Conservation (phyloP, 2,888 invertebrate species). For the Lithophane ornitopus region DNA sequence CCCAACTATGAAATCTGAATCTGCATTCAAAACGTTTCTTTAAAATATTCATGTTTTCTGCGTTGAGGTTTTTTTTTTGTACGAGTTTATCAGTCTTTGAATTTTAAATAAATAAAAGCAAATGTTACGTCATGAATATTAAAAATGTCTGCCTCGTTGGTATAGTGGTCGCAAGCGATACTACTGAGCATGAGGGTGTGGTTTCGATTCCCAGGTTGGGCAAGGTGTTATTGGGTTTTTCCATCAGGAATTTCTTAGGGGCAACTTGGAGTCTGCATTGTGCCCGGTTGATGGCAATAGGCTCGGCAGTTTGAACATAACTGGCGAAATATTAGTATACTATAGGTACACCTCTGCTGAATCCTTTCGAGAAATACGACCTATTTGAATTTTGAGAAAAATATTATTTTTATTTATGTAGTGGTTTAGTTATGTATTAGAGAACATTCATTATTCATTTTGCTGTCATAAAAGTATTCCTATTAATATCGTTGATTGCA, state of each 20-base stretch:
- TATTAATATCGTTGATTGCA: not conserved
- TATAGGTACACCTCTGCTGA: no score
- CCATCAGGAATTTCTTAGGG: no score
- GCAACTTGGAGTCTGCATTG: no score
- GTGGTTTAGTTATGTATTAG: no score
- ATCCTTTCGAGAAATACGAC: no score
- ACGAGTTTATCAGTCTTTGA: not conserved
- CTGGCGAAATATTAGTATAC: no score
- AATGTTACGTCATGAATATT: not conserved
- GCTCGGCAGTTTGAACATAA: no score
- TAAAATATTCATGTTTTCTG: conserved; percentile 14
- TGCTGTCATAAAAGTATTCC: not conserved
- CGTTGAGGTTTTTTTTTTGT: not conserved
- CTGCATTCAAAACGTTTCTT: not conserved
- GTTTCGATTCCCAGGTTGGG: no score
- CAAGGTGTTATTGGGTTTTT: no score
- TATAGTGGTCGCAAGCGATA: no score
- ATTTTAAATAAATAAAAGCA: conserved; percentile 2
- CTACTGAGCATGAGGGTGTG: no score
- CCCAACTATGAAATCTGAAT: conserved; percentile 1
- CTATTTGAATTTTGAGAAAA: not conserved
- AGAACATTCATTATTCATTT: not conserved
- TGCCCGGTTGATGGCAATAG: no score
- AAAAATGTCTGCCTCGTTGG: not conserved
- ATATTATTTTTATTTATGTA: not conserved